A percentile compares a stretch with the other conserved stretches of the same genome.
phyloP scores from a whole-genome alignment of 2,888 invertebrate species.

The Eupithecia pulchellata region DNA sequence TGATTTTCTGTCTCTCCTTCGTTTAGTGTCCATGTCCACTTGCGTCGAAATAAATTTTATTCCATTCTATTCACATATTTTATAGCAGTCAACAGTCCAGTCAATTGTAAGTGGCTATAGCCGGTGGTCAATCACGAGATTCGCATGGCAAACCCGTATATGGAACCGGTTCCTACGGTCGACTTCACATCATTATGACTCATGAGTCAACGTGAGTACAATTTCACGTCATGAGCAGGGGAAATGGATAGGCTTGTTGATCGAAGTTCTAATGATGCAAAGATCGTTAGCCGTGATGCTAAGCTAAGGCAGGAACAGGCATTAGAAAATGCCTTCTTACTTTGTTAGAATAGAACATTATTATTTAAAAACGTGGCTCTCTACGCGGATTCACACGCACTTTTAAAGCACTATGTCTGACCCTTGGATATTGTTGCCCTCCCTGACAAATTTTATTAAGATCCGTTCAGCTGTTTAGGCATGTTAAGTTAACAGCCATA shows the following conservation, averaged over 20 bases:
- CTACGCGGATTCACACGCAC: no score
- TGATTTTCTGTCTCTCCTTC: background rate
- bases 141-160: slow-evolving; percentile 31
- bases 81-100: background rate
- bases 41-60: background rate
- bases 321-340: background rate
- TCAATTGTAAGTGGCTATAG: slow-evolving; percentile 1
- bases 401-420: no score
- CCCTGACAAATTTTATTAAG: no score
- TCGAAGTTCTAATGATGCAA: slow-evolving; percentile 7
- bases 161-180: slow-evolving; percentile 42
- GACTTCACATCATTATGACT: slow-evolving; percentile 48
- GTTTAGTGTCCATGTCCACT: background rate
- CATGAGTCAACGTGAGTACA: slow-evolving; percentile 47
- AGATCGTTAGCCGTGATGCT: background rate
- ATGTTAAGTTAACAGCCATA: no score
- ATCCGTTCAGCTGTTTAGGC: no score
- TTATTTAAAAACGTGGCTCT: no score
- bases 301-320: background rate
- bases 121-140: slow-evolving; percentile 34
- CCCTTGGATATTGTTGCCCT: no score
- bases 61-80: slow-evolving; percentile 14
- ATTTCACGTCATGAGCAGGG: slow-evolving; percentile 42
- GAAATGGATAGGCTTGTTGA: slow-evolving; percentile 15
- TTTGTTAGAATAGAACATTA: no score